Conservation (phyloP, 1,140 invertebrate species). For the Polypedilum pembai region DNA sequence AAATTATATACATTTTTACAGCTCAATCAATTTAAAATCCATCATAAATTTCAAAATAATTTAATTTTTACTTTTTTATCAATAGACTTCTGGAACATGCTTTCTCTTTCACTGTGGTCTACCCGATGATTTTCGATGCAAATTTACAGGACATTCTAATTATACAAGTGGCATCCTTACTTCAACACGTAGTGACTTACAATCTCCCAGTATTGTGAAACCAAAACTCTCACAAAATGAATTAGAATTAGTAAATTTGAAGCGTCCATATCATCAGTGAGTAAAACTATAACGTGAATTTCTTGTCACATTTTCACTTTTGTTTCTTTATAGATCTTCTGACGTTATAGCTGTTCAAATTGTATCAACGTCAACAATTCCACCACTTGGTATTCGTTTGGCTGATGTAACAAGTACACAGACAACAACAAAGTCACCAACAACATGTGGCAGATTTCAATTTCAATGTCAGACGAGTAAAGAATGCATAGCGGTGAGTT, state of each 20-base stretch:
- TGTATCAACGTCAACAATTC: slow-evolving; percentile 25
- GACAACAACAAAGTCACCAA: slow-evolving; percentile 28
- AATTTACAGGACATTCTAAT: slow-evolving; percentile 80
- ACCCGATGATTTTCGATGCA: slow-evolving; percentile 82
- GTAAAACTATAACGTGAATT: not conserved
- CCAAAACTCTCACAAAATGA: slow-evolving; percentile 69
- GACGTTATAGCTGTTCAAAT: not conserved
- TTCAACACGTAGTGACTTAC: slow-evolving; percentile 37
- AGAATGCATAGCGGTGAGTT: slow-evolving; percentile 73
- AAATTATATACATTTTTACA: too few species aligned
- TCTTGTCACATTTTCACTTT: not conserved
- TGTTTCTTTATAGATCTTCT: not conserved
- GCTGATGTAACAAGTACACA: slow-evolving; percentile 20
- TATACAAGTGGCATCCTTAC: slow-evolving; percentile 82
- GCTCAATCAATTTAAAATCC: too few species aligned
- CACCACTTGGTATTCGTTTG: slow-evolving; percentile 10
- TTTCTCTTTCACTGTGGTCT: slow-evolving; percentile 88
- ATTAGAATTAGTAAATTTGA: slow-evolving; percentile 60
- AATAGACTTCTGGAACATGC: slow-evolving; percentile 75
- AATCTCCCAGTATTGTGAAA: slow-evolving; percentile 58
- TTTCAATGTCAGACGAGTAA: slow-evolving; percentile 76
- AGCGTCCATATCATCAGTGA: slow-evolving; percentile 32
- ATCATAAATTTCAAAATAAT: not conserved
- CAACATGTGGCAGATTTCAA: slow-evolving; percentile 68
- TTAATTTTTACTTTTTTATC: slow-evolving; percentile 29